These are phyloP conservation scores for Vicugna pacos DNA, from an alignment of 2,113 vertebrate genomes.

Conservation along the genomic window DNA sequence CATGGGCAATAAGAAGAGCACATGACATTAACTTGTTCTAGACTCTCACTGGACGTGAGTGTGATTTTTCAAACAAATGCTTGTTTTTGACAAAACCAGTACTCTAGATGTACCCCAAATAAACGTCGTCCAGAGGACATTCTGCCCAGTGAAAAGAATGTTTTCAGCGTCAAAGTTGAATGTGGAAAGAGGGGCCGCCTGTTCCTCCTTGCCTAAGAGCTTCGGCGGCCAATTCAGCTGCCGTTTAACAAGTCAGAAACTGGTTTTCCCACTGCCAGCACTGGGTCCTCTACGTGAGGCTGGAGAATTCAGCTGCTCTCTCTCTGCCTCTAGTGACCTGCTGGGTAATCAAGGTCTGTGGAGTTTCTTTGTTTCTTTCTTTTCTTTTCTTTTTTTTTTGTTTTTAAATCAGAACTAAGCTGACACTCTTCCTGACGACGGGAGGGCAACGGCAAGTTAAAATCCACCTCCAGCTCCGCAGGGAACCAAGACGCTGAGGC, in stretches of 20 bases:
- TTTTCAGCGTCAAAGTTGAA: neutral
- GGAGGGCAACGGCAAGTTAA: constrained; percentile 57
- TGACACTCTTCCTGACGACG: constrained; percentile 42
- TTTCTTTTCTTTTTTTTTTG: neutral
- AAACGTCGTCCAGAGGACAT: neutral
- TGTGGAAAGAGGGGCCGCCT: neutral
- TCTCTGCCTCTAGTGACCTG: constrained; percentile 52
- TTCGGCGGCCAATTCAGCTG: constrained; percentile 18
- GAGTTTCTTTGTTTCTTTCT: constrained; percentile 61
- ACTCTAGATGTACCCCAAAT: neutral
- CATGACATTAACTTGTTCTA: neutral
- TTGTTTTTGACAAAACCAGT: constrained; percentile 26
- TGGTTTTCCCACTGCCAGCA: constrained; percentile 50
- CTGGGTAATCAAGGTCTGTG: constrained; percentile 70
- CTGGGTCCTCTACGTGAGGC: neutral
- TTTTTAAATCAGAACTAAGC: constrained; percentile 56
- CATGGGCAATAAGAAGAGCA: neutral
- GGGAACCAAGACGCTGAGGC: constrained; percentile 56
- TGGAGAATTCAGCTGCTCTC: constrained; percentile 51
- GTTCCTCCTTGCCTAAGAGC: neutral
- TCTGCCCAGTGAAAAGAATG: neutral
- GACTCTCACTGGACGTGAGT: neutral
- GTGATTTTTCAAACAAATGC: constrained; percentile 34
- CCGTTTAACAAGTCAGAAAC: constrained; percentile 75
- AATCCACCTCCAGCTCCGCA: constrained; percentile 67